Evolutionary conservation across 2,113 vertebrate species (phyloP), one percentile per base, ranked within the genome.

Genomic region (Coptodon bakossiorum): DNA sequence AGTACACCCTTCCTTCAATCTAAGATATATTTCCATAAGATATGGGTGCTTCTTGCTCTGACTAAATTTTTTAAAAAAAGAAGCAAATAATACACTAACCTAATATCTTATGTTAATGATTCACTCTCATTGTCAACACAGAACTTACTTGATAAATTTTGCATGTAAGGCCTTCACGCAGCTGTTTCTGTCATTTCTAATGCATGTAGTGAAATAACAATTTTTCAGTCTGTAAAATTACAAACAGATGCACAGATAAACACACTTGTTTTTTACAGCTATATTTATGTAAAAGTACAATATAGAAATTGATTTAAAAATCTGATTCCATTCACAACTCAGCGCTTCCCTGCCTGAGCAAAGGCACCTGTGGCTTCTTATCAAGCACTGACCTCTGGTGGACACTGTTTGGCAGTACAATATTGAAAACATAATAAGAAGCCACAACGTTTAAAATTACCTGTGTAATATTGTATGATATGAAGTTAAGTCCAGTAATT

Each of bases 311-410:
- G 59, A 61, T 61, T 61, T 61, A 61, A 61, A 63, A 63, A 2
- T 66, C 31, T 31, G 22, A 31, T 7, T 27, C 40, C 1, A 76
- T 14, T 8, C 9, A 34, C 29, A 8, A 14, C 48, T 27, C 66
- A 27, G 7, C 9, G 3, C 3, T n/a, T 56, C 7, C 52, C 16
- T 3, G 31, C 45, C 19, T 78, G 9, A 13, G n/a, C 3, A 2
- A 48, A 76, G 24, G 9, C 16, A 45, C 24, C 43, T 78, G 43
- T 50, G 14, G 24, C 22, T 0, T 66, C 14, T 36, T 36, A 88
- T 88, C 10, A 59, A 90, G 83, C 22, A 83, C 81, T 88, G 94
- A 73, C 92, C 87, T 63, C 95, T 94, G 90, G 88, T 76, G 95
- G 92, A 87, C 71, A 34, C 4, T 27, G 3, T 17, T 1, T 7